A percentile compares a stretch with the other conserved stretches of the same genome.
These are phyloP conservation scores for Apodemus speciosus DNA, from an alignment of 2,113 vertebrate species.

Conservation along the genomic window DNA sequence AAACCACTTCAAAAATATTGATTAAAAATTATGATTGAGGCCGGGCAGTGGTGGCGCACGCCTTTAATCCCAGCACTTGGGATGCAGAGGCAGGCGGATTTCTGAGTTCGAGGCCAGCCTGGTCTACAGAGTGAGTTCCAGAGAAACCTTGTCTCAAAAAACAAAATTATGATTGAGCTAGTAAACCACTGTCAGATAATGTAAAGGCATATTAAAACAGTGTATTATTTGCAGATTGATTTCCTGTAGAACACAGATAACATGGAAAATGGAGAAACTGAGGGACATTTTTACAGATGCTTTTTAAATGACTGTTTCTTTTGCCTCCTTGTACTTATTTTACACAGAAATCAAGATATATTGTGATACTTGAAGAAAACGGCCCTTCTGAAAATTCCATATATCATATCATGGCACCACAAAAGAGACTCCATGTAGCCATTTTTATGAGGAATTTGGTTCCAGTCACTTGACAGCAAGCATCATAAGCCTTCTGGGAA, in stretches of 20 bases:
- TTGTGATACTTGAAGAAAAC: not conserved
- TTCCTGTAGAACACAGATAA: conserved; percentile 25
- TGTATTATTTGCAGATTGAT: conserved; percentile 17
- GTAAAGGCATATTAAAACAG: conserved; percentile 15
- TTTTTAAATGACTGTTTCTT: conserved; percentile 3
- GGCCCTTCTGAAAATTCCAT: not conserved
- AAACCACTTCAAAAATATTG: conserved; percentile 39
- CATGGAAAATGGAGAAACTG: not conserved
- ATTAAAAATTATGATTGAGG: conserved; percentile 53
- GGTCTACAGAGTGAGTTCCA: too few species aligned
- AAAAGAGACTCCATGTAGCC: not conserved
- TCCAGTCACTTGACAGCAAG: not conserved
- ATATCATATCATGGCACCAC: not conserved
- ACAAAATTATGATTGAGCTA: conserved; percentile 59
- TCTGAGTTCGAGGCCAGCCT: too few species aligned
- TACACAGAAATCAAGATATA: not conserved
- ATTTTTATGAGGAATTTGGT: not conserved
- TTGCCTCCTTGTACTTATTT: conserved; percentile 14
- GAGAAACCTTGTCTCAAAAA: too few species aligned
- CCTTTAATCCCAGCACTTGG: too few species aligned
- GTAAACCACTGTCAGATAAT: conserved; percentile 13
- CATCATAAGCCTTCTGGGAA: conserved; percentile 23
- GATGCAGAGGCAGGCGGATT: too few species aligned
- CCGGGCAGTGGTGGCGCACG: too few species aligned
- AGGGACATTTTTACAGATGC: not conserved